These are phyloP conservation scores for Nomada fucata DNA, from an alignment of 2,888 invertebrate genomes.

Conservation along the genomic window DNA sequence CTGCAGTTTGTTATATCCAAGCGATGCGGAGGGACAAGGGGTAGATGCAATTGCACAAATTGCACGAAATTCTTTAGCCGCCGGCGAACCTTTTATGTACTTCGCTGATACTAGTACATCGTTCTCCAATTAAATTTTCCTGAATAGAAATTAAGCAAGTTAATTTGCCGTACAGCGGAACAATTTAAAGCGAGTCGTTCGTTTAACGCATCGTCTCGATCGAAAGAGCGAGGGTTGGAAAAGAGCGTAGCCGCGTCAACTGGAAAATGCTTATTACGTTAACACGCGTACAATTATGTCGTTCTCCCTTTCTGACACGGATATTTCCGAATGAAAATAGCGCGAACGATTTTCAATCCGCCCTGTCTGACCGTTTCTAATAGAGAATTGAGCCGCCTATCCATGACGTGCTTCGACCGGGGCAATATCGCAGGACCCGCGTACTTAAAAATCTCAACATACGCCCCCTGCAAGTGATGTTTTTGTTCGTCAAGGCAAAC, in stretches of 20 bases:
- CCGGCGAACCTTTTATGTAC: neutral
- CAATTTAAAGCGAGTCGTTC: neutral
- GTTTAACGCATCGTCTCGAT: neutral
- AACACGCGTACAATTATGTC: too few species aligned
- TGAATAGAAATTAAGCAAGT: neutral
- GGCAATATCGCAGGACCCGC: neutral
- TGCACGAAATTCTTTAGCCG: neutral
- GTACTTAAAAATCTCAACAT: slow-evolving; percentile 4
- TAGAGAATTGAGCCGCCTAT: neutral
- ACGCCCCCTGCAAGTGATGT: neutral
- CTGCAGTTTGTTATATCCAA: slow-evolving; percentile 4
- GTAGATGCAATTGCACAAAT: neutral
- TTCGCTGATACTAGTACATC: neutral
- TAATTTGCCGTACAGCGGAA: neutral
- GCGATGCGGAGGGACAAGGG: neutral
- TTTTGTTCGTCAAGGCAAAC: slow-evolving; percentile 36
- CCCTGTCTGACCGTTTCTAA: neutral
- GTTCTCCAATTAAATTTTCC: neutral
- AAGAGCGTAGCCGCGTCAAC: too few species aligned
- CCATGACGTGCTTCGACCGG: neutral
- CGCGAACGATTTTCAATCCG: neutral
- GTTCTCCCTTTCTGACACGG: too few species aligned
- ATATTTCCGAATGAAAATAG: neutral
- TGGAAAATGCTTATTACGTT: too few species aligned
- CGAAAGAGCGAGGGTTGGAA: neutral